Evolutionary conservation across 2,113 vertebrate genomes (phyloP).

Genomic region (Serinus canaria): DNA sequence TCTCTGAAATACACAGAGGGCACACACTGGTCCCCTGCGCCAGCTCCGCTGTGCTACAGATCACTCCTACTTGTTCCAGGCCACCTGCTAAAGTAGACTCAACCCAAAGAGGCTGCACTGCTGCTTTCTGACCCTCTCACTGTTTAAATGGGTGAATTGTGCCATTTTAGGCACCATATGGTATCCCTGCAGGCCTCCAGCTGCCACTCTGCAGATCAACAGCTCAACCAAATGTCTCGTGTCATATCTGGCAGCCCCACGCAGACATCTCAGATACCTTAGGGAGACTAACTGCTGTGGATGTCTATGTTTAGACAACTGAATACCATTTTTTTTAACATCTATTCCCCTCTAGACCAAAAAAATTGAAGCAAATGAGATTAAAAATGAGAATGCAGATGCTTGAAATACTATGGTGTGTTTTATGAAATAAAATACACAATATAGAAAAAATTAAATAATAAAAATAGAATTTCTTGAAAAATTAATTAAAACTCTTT

Average conservation of each 20-base stretch:
- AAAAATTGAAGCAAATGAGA: neutral
- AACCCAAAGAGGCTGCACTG: neutral
- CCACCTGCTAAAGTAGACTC: neutral
- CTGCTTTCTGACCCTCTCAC: neutral
- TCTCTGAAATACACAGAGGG: neutral
- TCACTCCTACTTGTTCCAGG: neutral
- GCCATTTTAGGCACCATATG: slow-evolving; percentile 58
- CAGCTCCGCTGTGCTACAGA: neutral
- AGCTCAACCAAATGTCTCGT: slow-evolving; percentile 36
- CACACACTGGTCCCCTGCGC: neutral
- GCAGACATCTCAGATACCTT: neutral
- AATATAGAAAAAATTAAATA: neutral
- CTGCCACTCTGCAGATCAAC: slow-evolving; percentile 46
- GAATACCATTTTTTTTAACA: neutral
- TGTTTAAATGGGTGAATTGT: slow-evolving; percentile 28
- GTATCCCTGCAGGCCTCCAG: slow-evolving; percentile 46
- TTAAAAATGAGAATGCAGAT: neutral
- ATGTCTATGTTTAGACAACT: neutral
- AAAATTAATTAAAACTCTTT: neutral
- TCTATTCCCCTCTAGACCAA: neutral
- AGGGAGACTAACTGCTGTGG: neutral
- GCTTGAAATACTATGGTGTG: neutral
- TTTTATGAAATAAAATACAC: neutral
- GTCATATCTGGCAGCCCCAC: slow-evolving; percentile 16
- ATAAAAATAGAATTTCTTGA: neutral